Conservation (phyloP, 2,888 invertebrate species). For the Linyphia triangularis region DNA sequence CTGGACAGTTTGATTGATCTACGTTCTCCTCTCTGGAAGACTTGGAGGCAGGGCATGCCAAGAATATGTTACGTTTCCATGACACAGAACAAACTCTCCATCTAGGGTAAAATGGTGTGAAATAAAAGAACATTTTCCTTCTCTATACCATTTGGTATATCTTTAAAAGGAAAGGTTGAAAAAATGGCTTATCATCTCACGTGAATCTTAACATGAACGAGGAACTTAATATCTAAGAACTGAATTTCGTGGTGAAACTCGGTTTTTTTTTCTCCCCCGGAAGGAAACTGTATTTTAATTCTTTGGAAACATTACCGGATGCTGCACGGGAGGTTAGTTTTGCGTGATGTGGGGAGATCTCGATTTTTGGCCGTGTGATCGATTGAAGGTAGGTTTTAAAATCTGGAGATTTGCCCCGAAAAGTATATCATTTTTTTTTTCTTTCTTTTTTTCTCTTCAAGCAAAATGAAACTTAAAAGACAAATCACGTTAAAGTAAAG, state of each 20-base stretch:
- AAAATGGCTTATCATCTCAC: constrained; percentile 36
- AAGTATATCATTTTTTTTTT: too few relatives aligned
- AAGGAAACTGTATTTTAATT: constrained; percentile 20
- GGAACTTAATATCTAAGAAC: constrained; percentile 2
- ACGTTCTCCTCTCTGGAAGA: constrained; percentile 11
- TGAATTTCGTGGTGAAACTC: constrained; percentile 4
- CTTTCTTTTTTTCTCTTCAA: too few relatives aligned
- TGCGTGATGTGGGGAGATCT: constrained; percentile 19
- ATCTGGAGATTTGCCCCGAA: neutral
- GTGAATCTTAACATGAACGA: constrained; percentile 10
- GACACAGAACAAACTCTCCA: neutral
- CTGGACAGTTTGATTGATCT: constrained; percentile 65
- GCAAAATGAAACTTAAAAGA: too few relatives aligned
- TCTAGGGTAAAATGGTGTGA: constrained; percentile 35
- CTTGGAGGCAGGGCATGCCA: constrained; percentile 10
- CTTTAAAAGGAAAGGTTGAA: neutral
- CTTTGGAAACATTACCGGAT: neutral
- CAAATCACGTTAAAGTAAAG: too few relatives aligned
- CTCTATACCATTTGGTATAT: neutral
- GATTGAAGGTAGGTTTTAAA: neutral
- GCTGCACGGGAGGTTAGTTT: constrained; percentile 9
- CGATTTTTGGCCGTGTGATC: neutral
- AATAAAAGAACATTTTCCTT: constrained; percentile 3
- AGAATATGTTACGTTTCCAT: constrained; percentile 55
- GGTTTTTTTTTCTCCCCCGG: neutral